phyloP scores from a whole-genome alignment of 2,888 invertebrate genomes.

The Meta bourneti region DNA sequence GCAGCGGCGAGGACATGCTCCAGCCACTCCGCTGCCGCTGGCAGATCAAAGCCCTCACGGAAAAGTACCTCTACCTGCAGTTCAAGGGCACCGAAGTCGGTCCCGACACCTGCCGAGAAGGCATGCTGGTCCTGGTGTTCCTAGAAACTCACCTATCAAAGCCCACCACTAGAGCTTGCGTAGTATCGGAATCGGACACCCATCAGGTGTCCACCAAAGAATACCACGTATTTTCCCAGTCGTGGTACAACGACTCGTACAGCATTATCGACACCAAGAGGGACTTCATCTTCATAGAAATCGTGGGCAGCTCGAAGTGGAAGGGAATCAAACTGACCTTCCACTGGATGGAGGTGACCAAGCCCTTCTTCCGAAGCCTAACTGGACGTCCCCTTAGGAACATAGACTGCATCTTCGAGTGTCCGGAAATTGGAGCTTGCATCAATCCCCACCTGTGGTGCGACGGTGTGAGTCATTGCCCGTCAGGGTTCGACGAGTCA shows the following conservation, averaged over 20 bases:
- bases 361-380: constrained; percentile 76
- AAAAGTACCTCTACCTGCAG: constrained; percentile 78
- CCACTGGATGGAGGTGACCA: constrained; percentile 77
- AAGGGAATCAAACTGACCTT: constrained; percentile 65
- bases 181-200: constrained; percentile 12
- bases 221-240: constrained; percentile 74
- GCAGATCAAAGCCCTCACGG: constrained; percentile 77
- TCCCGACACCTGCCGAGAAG: constrained; percentile 53
- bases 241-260: constrained; percentile 77
- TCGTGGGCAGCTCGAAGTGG: constrained; percentile 55
- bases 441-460: constrained; percentile 90
- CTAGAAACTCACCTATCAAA: constrained; percentile 84
- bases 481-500: constrained; percentile 86
- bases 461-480: constrained; percentile 89
- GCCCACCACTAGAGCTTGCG: constrained; percentile 76
- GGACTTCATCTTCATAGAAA: constrained; percentile 80
- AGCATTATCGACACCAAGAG: constrained; percentile 77
- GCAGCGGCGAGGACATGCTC: constrained; percentile 50
- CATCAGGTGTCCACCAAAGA: constrained; percentile 18
- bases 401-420: constrained; percentile 87
- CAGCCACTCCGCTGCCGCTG: constrained; percentile 78
- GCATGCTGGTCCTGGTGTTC: constrained; percentile 84
- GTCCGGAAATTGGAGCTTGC: constrained; percentile 90
- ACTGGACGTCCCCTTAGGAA: constrained; percentile 78
- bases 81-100: constrained; percentile 76